phyloP scores from a whole-genome alignment of 2,113 vertebrate genomes.

The Oreochromis spilurus region DNA sequence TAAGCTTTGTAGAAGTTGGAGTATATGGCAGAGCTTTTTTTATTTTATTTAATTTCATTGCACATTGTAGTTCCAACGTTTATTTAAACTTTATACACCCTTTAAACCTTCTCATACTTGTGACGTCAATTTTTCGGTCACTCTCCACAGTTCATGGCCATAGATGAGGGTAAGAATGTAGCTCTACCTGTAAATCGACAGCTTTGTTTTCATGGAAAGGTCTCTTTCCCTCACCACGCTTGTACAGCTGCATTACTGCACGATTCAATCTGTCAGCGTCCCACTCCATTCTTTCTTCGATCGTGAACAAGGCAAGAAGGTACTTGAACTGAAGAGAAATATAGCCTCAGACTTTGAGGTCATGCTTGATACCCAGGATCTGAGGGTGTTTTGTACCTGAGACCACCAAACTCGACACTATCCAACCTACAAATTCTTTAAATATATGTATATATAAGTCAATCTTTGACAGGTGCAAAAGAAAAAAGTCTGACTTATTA shows the following conservation, averaged over 20 bases:
- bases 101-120: neutral
- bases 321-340: neutral
- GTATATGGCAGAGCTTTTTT: neutral
- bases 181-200: neutral
- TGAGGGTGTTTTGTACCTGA: neutral
- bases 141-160: neutral
- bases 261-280: neutral
- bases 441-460: neutral
- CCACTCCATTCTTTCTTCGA: neutral
- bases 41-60: neutral
- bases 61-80: neutral
- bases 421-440: neutral
- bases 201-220: neutral
- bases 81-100: neutral
- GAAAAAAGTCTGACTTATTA: neutral
- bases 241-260: neutral
- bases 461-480: neutral
- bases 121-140: neutral
- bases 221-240: neutral
- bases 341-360: neutral
- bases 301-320: neutral
- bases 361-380: neutral
- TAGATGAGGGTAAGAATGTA: neutral
- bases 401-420: neutral
- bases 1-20: neutral